Evolutionary conservation across 2,888 invertebrate species (phyloP).

Genomic region (Ochlodes sylvanus): DNA sequence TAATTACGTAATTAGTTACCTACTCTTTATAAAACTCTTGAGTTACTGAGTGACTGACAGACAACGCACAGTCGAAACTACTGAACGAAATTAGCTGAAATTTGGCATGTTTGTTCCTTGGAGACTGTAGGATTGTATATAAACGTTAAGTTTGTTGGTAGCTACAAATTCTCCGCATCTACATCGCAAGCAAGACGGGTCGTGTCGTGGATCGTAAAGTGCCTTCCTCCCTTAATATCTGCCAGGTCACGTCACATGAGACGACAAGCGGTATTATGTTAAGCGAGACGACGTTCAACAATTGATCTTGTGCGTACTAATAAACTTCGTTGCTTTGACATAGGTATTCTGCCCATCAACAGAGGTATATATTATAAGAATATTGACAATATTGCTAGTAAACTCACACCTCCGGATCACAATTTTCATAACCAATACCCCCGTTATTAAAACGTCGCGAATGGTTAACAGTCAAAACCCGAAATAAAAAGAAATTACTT

Average conservation of each 20-base stretch:
- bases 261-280: slow-evolving; percentile 36
- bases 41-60: too few relatives aligned
- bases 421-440: not conserved
- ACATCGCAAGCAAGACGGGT: not conserved
- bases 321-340: slow-evolving; percentile 36
- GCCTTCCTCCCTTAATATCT: slow-evolving; percentile 26
- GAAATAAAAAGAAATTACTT: too few relatives aligned
- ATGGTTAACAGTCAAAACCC: too few relatives aligned
- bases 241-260: slow-evolving; percentile 36
- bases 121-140: too few relatives aligned
- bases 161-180: too few relatives aligned
- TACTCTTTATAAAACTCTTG: too few relatives aligned
- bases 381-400: not conserved
- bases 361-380: not conserved
- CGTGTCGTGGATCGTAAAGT: slow-evolving; percentile 8
- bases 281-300: slow-evolving; percentile 35
- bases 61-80: too few relatives aligned
- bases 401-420: not conserved
- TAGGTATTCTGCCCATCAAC: slow-evolving; percentile 8
- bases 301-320: slow-evolving; percentile 35
- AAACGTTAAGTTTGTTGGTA: too few relatives aligned
- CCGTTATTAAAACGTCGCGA: not conserved
- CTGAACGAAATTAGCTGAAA: too few relatives aligned
- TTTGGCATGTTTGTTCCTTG: too few relatives aligned
- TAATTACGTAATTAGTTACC: too few relatives aligned